These are phyloP conservation scores for Drosophila parthenogenetica DNA, from an alignment of 2,888 invertebrate genomes.

Conservation along the genomic window DNA sequence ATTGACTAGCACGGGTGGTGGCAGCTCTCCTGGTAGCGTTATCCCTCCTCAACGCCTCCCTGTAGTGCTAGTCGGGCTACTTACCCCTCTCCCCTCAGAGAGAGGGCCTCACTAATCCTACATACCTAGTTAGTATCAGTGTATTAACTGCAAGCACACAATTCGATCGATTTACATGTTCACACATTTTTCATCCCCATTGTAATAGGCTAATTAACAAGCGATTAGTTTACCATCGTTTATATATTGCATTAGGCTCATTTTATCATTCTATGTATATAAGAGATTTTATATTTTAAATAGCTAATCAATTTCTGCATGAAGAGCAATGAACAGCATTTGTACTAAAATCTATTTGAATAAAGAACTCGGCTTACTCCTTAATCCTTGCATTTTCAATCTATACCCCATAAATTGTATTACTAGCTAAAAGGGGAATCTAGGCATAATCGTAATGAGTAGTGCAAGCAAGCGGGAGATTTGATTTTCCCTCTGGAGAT, in stretches of 20 bases:
- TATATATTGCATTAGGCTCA: constrained; percentile 31
- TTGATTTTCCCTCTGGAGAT: constrained; percentile 24
- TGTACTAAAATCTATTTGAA: constrained; percentile 47
- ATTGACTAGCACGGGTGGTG: constrained; percentile 82
- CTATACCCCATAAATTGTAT: constrained; percentile 7
- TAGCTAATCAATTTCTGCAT: constrained; percentile 32
- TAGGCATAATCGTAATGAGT: constrained; percentile 51
- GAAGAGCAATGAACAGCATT: constrained; percentile 25
- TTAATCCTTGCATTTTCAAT: background rate
- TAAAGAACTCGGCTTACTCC: constrained; percentile 40
- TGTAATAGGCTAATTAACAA: constrained; percentile 63
- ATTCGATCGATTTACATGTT: constrained; percentile 7
- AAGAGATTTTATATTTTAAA: constrained; percentile 30
- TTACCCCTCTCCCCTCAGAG: background rate
- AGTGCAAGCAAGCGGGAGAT: constrained; percentile 22
- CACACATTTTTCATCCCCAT: constrained; percentile 28
- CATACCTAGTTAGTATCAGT: constrained; percentile 19
- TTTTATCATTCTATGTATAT: constrained; percentile 25
- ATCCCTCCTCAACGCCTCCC: constrained; percentile 41
- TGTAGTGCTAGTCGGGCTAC: constrained; percentile 54
- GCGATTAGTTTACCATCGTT: constrained; percentile 53
- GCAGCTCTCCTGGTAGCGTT: constrained; percentile 53
- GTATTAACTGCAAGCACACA: constrained; percentile 18
- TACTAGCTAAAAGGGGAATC: constrained; percentile 10
- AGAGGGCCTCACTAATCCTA: background rate